Conservation (phyloP, 2,113 vertebrate genomes). For the Eurystomus gularis region DNA sequence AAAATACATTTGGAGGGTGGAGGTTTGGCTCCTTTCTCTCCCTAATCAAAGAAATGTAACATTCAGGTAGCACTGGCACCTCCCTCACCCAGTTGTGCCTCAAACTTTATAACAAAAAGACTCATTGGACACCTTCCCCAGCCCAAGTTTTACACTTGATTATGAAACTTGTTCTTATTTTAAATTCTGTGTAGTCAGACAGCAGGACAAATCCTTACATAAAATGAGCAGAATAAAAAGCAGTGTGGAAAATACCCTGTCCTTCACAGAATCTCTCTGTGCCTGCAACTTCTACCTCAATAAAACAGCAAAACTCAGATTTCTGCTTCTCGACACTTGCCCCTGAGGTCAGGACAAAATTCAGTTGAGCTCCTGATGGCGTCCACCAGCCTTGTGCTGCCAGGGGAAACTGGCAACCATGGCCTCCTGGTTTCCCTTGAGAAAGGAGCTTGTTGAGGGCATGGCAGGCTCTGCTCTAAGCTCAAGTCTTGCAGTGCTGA, state of each 20-base stretch:
- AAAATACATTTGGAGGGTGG: neutral
- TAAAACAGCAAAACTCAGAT: neutral
- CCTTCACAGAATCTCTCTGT: neutral
- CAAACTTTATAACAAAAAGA: neutral
- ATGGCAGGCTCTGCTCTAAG: neutral
- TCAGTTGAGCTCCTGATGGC: neutral
- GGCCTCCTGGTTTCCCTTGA: neutral
- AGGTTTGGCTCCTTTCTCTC: neutral
- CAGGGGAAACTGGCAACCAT: fast-evolving
- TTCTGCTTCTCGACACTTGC: fast-evolving
- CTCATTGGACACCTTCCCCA: neutral
- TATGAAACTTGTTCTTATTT: neutral
- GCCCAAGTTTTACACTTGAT: neutral
- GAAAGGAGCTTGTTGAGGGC: neutral
- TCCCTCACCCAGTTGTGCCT: neutral
- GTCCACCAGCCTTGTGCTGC: fast-evolving
- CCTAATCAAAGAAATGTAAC: neutral
- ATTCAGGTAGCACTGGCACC: neutral
- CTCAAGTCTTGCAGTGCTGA: neutral
- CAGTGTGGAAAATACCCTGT: neutral
- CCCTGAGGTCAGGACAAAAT: neutral
- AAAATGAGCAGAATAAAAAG: neutral
- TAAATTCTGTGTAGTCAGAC: neutral
- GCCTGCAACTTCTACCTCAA: neutral
- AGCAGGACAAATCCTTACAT: neutral